Conservation (phyloP, 2,888 invertebrate species). For the Acleris literana region DNA sequence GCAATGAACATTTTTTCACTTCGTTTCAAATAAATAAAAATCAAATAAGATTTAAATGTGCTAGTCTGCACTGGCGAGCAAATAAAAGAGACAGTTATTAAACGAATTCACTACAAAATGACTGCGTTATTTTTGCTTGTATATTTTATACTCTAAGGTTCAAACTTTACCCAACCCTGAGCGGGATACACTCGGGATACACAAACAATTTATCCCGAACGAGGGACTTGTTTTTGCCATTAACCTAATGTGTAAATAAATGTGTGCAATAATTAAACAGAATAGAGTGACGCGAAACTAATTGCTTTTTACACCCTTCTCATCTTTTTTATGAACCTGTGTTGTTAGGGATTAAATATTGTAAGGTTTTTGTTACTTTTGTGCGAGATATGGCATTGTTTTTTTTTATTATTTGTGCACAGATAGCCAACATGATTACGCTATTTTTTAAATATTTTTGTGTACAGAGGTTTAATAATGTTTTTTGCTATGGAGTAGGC, state of each 20-base stretch:
- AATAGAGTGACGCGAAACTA: conserved; percentile 61
- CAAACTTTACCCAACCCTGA: conserved; percentile 15
- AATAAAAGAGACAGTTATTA: no score
- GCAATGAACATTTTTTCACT: no score
- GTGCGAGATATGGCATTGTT: background rate
- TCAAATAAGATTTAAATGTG: no score
- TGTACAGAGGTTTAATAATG: no score
- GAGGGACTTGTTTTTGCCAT: conserved; percentile 74
- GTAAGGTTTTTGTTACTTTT: conserved; percentile 17
- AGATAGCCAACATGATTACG: no score
- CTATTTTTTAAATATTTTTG: no score
- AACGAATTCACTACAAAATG: no score
- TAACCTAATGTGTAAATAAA: conserved; percentile 79
- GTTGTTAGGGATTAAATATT: conserved; percentile 37
- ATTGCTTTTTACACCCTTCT: conserved; percentile 61
- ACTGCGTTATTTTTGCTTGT: no score
- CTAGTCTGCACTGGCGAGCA: no score
- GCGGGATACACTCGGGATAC: conserved; percentile 43
- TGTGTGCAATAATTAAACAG: conserved; percentile 77
- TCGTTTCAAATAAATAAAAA: no score
- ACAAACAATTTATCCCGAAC: conserved; percentile 72
- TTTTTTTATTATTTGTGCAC: background rate
- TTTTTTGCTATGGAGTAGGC: no score
- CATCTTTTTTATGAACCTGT: conserved; percentile 43
- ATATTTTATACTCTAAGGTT: background rate